Base-by-base conservation (phyloP, 2,888 invertebrate species). In the Mallateleia sp. region DNA sequence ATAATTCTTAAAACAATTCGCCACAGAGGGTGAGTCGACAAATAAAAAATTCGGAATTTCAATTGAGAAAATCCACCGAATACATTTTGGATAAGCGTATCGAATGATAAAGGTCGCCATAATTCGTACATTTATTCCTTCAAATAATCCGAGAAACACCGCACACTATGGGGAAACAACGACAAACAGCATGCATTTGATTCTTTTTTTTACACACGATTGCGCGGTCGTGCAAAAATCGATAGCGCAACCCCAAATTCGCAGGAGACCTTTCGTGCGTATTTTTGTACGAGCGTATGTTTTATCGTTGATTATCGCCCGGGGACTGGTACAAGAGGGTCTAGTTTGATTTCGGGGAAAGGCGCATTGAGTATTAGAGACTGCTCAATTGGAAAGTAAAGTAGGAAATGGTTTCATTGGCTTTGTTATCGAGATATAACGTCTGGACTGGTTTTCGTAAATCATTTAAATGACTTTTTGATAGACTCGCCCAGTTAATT, bases 1-100 rank as follows among this genome's bases (percentile, higher is more conserved):
- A 32, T 47, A 28, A 28, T 47, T 45, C 5, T 20, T n/a, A 14
- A 14, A 47, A 60, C 34, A 34, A 69, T 34, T 22, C n/a, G 67
- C 32, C 24, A 34, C 22, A 38, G 15, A 58, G 45, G 72, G 72
- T 72, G 72, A 58, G 72, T 72, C 32, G 52, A 18, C 28, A 66
- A 50, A 50, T 42, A 71, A 25, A 71, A 45, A 32, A 18, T 3
- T 58, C 28, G 56, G 15, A 20, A 32, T 18, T 58, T 32, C 32
- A 32, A 15, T 62, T 6, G 22, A 22, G 18, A 62, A 20, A 74
- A 38, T 3, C 18, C 64, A 38, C 2, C n/a, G 15, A 0, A 9
- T 64, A 7, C 24, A 38, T 45, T 71, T 71, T 24, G 20, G 42
- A 52, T 64, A 75, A 54, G 24, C 25, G 18, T 75, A 64, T 75